phyloP scores from a whole-genome alignment of 2,113 vertebrate species.

The Macrotus californicus region DNA sequence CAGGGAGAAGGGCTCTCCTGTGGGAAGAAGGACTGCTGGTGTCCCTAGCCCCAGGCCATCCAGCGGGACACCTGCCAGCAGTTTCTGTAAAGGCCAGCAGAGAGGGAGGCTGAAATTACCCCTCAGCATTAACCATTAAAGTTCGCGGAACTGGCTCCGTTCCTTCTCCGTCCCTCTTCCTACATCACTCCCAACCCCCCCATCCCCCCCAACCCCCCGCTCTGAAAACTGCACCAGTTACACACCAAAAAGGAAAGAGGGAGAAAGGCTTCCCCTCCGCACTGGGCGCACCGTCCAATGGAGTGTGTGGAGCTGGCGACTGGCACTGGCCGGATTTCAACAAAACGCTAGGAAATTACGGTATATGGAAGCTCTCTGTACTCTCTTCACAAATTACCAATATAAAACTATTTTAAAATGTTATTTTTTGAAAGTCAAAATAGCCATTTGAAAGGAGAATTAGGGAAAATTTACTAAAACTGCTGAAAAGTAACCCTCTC shows the following conservation, averaged over 20 bases:
- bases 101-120: not conserved
- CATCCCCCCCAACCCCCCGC: not conserved
- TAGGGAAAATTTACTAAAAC: not conserved
- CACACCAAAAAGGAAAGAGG: not conserved
- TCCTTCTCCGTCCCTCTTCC: not conserved
- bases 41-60: not conserved
- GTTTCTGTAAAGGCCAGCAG: not conserved
- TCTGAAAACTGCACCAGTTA: not conserved
- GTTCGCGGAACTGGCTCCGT: no score
- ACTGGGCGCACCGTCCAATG: accelerated
- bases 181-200: not conserved
- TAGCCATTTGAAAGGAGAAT: not conserved
- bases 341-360: not conserved
- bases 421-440: not conserved
- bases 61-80: not conserved
- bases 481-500: not conserved
- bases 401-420: not conserved
- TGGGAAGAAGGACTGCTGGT: not conserved
- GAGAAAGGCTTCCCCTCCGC: not conserved
- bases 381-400: not conserved
- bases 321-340: no score
- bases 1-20: not conserved
- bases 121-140: not conserved
- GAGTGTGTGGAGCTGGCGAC: not conserved
- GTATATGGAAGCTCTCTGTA: not conserved